These are phyloP conservation scores for Nibea coibor DNA, from an alignment of 2,113 vertebrate species.

Conservation along the genomic window DNA sequence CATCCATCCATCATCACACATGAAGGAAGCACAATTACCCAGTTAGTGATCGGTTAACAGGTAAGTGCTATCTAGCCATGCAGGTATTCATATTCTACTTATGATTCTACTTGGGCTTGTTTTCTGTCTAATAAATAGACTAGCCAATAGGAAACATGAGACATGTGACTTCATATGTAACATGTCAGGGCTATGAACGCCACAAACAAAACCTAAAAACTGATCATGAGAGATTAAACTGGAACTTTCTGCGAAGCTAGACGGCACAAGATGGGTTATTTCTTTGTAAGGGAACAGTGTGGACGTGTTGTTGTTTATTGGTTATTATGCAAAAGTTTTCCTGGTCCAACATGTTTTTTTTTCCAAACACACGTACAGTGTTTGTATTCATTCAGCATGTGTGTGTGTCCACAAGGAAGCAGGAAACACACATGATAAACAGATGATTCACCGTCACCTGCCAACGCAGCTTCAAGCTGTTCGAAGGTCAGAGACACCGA, in stretches of 20 bases:
- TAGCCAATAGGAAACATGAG: neutral
- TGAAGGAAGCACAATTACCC: constrained; percentile 1
- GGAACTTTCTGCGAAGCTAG: too few relatives aligned
- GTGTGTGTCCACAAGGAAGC: too few relatives aligned
- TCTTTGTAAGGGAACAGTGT: too few relatives aligned
- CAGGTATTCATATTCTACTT: neutral
- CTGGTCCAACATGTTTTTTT: too few relatives aligned
- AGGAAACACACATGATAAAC: neutral
- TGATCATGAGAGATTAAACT: too few relatives aligned
- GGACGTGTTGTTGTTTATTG: too few relatives aligned
- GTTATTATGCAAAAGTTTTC: too few relatives aligned
- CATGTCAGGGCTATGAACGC: too few relatives aligned
- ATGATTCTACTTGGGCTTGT: neutral
- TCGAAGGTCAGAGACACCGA: neutral
- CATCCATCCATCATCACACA: neutral
- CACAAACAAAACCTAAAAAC: too few relatives aligned
- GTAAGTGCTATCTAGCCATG: neutral
- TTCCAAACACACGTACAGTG: too few relatives aligned
- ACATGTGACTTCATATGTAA: too few relatives aligned
- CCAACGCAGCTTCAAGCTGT: neutral
- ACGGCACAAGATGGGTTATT: neutral
- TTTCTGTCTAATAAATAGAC: neutral
- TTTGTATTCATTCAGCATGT: too few relatives aligned
- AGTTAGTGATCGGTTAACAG: neutral
- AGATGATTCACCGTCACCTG: neutral